Base-by-base conservation (phyloP, 2,888 invertebrate genomes). In the Eledona agricola region DNA sequence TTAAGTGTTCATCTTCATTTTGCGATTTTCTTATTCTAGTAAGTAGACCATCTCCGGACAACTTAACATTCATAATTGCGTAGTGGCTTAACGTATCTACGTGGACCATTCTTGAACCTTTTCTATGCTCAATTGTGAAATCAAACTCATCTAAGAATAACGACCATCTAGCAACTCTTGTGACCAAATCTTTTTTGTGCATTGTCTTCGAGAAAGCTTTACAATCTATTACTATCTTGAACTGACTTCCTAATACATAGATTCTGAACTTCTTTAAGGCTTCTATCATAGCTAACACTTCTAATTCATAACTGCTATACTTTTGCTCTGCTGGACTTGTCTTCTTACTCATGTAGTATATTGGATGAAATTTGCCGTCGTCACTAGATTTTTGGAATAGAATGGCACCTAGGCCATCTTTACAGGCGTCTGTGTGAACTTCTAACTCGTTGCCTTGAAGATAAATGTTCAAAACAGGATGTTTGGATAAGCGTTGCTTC, bases 171-270 rank as follows among this genome's bases (percentile, higher is more conserved):
- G 70, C 69, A 7, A 74, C 62, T 57, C 66, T 37, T 3, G 64
- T 54, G 1, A 51, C 51, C 3, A 70, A 45, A 38, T 65, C 55
- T 42, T 52, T 65, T 22, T 74, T 74, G 0, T 56, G 25, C 65
- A 72, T 64, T 0, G 70, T 72, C 45, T 58, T 60, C 10, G 62
- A 47, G 28, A 73, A 70, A 1, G 71, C 65, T n/a, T 59, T 52
- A 32, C 71, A 72, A 53, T 73, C 72, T 0, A 69, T 71, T 2
- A 71, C 54, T 7, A 72, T 64, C 51, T 67, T 72, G 29, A 71
- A 70, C 10, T 56, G 29, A 17, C 45, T 35, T 4, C 66, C 68
- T 6, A 70, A 25, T 5, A 73, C 34, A 47, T 71, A 72, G 0
- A 67, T 52, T 6, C 70, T 28, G 55, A 72, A 72, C 37, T 68